Conservation (phyloP, 2,113 vertebrate species). For the Rhagologus leucostigma region DNA sequence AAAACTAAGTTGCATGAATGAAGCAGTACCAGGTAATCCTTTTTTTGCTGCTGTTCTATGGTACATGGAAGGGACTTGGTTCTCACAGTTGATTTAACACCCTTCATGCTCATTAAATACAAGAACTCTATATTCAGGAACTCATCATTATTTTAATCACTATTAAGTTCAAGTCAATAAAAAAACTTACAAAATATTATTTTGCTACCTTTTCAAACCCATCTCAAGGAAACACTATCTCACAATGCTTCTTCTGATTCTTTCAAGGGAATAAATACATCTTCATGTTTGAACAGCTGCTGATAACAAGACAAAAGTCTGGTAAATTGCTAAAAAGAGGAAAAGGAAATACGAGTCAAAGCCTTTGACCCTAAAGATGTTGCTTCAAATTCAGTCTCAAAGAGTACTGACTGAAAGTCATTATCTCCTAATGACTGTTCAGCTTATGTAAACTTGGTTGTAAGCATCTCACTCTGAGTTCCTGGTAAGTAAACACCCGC, state of each 20-base stretch:
- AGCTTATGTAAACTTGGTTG: constrained; percentile 24
- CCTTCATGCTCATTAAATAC: not conserved
- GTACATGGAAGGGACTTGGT: not conserved
- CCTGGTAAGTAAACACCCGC: not conserved
- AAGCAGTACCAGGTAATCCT: not conserved
- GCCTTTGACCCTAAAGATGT: constrained; percentile 40
- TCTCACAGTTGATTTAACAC: not conserved
- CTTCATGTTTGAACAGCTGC: constrained; percentile 48
- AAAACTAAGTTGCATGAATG: not conserved
- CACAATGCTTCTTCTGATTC: not conserved
- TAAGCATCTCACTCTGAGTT: not conserved
- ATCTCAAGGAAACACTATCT: not conserved
- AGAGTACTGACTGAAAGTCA: constrained; percentile 23
- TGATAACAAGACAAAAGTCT: constrained; percentile 13
- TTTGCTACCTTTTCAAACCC: not conserved
- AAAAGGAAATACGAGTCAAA: not conserved
- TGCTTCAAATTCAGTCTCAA: constrained; percentile 7
- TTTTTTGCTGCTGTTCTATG: not conserved
- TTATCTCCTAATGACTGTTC: not conserved
- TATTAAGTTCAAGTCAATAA: not conserved
- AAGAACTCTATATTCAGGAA: not conserved
- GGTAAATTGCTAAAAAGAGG: not conserved
- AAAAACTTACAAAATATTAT: not conserved
- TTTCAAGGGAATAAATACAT: not conserved
- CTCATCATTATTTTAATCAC: not conserved